These are phyloP conservation scores for Ridgeia piscesae DNA, from an alignment of 1,140 invertebrate species.

Conservation along the genomic window DNA sequence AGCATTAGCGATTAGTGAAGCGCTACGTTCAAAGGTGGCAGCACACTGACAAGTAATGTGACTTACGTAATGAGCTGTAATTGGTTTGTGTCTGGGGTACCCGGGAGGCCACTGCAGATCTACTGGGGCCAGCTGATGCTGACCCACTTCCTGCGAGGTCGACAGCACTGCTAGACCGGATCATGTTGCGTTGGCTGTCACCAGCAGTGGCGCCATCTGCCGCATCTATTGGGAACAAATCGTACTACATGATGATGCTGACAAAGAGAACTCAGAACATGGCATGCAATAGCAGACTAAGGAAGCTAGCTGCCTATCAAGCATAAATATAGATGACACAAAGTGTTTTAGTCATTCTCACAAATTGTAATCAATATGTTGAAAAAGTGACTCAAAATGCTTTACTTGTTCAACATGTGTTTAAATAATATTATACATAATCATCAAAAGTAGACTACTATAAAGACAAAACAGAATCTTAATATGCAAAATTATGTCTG, in stretches of 20 bases:
- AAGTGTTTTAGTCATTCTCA: background rate
- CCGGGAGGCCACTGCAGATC: background rate
- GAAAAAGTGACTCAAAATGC: no score
- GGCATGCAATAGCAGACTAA: background rate
- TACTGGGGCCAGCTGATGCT: background rate
- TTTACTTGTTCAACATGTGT: no score
- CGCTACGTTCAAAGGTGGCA: background rate
- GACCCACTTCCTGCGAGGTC: slow-evolving; percentile 67
- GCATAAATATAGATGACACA: background rate
- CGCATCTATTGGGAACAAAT: background rate
- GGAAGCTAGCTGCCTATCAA: no score
- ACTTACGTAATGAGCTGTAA: slow-evolving; percentile 34
- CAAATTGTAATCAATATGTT: no score
- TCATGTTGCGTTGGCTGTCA: slow-evolving; percentile 29
- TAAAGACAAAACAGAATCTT: no score
- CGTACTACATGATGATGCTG: slow-evolving; percentile 18
- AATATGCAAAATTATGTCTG: no score
- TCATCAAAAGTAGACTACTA: no score
- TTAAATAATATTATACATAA: no score
- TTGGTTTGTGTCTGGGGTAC: background rate
- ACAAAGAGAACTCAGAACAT: background rate
- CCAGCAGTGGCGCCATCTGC: background rate
- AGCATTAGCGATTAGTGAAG: background rate
- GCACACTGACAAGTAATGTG: background rate
- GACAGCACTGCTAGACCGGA: slow-evolving; percentile 86